Percentiles rank a stretch among this genome's conserved stretches.
These are phyloP conservation scores for Grammomys dolichurus DNA, from an alignment of 2,113 vertebrate genomes.

Conservation along the genomic window DNA sequence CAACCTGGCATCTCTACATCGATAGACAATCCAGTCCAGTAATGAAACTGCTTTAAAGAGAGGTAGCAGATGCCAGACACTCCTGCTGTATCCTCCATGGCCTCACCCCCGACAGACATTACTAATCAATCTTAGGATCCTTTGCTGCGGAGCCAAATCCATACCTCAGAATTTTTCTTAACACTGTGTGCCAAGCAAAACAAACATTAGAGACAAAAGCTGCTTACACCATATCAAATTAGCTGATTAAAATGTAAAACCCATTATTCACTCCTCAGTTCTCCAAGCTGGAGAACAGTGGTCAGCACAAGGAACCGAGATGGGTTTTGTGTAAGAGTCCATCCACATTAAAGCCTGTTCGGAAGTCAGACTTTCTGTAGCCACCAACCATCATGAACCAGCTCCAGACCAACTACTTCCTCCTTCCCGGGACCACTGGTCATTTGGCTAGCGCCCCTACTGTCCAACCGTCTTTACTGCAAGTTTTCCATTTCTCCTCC, in stretches of 20 bases:
- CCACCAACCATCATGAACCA: constrained; percentile 37
- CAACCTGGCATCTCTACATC: background rate
- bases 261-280: background rate
- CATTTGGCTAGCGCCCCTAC: constrained; percentile 74
- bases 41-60: background rate
- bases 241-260: background rate
- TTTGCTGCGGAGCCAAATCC: background rate
- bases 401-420: constrained; percentile 69
- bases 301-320: background rate
- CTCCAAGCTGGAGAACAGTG: background rate
- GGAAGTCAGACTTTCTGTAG: background rate
- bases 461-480: constrained; percentile 28
- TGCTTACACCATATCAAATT: background rate
- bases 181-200: background rate
- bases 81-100: background rate
- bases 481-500: background rate
- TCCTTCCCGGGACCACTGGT: constrained; percentile 60
- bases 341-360: background rate
- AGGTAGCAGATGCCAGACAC: background rate
- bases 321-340: background rate
- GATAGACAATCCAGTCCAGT: background rate
- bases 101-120: background rate
- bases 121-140: background rate
- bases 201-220: background rate
- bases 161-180: background rate